Evolutionary conservation across 2,888 invertebrate genomes (phyloP).

Genomic region (Cetonia aurata): DNA sequence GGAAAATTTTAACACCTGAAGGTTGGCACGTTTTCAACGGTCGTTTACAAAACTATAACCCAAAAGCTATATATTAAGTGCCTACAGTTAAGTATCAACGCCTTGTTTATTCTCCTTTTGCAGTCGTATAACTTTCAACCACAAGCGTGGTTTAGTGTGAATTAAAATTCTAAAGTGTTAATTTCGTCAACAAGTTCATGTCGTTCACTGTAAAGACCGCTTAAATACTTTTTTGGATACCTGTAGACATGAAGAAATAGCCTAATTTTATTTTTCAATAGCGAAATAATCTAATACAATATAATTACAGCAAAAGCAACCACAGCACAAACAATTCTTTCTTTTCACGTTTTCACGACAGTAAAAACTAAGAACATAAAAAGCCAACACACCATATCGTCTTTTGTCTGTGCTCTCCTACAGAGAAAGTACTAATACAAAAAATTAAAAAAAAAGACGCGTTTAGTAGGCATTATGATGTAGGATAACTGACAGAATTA

Average conservation of each 20-base stretch:
- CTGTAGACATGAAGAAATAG: neutral
- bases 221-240: neutral
- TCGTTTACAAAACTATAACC: constrained; percentile 28
- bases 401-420: too few species aligned
- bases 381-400: too few species aligned
- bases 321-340: too few species aligned
- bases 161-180: constrained; percentile 45
- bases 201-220: neutral
- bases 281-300: too few species aligned
- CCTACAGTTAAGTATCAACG: constrained; percentile 50
- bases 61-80: constrained; percentile 20
- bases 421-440: too few species aligned
- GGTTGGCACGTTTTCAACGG: constrained; percentile 31
- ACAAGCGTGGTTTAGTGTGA: constrained; percentile 52
- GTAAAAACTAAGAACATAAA: too few species aligned
- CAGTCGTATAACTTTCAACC: constrained; percentile 55
- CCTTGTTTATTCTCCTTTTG: constrained; percentile 51
- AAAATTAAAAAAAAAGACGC: too few species aligned
- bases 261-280: neutral
- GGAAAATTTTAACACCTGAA: neutral
- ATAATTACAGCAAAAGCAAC: too few species aligned
- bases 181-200: neutral
- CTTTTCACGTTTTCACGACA: too few species aligned
- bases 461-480: too few species aligned
- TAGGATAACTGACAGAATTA: too few species aligned